Conservation (phyloP, 2,797 vertebrate genomes). For the Setipinna tenuifilis region DNA sequence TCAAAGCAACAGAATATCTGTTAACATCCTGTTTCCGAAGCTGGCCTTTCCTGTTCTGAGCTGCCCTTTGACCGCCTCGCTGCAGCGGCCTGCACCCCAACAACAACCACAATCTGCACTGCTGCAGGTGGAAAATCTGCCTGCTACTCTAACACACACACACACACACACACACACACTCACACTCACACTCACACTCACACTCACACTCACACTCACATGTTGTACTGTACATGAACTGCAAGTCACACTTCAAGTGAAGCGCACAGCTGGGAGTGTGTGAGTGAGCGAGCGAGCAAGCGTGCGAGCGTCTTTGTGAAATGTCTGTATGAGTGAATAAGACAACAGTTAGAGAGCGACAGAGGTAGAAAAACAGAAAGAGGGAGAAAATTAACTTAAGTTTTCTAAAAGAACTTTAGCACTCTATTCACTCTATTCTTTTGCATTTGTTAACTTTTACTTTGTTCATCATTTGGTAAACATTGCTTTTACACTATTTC, state of each 20-base stretch:
- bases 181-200: too few species aligned
- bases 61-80: not conserved
- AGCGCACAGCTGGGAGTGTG: not conserved
- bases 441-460: too few species aligned
- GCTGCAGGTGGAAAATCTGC: not conserved
- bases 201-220: not conserved
- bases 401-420: not conserved
- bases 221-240: not conserved
- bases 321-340: too few species aligned
- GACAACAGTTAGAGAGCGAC: too few species aligned
- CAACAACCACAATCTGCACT: not conserved
- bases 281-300: too few species aligned
- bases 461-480: too few species aligned
- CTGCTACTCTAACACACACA: not conserved
- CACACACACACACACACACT: conserved; percentile 10
- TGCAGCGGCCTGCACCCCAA: not conserved
- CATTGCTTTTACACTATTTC: too few species aligned
- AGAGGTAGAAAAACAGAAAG: too few species aligned
- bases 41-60: not conserved
- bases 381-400: not conserved
- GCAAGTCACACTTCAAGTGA: not conserved
- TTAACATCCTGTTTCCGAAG: not conserved
- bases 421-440: too few species aligned
- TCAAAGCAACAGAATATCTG: not conserved
- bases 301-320: too few species aligned